phyloP scores from a whole-genome alignment of 2,113 vertebrate species.

The Peromyscus leucopus region DNA sequence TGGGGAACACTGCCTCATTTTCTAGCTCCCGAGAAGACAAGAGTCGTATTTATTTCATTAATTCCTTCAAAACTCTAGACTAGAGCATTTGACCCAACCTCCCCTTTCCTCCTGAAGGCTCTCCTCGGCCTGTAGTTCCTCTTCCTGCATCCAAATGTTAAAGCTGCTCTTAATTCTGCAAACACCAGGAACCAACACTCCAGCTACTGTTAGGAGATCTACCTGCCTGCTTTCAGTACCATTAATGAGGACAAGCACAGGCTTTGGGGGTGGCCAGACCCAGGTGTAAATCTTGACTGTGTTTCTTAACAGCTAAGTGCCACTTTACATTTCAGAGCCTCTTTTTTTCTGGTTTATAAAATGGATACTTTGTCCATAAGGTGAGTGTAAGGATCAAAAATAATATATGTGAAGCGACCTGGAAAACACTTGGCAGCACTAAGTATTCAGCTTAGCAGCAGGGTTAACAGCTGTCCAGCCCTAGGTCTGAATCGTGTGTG shows the following conservation, averaged over 20 bases:
- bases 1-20: neutral
- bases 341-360: conserved; percentile 57
- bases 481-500: neutral
- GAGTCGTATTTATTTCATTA: neutral
- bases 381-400: neutral
- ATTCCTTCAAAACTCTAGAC: conserved; percentile 47
- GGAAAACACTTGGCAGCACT: neutral
- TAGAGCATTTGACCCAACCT: neutral
- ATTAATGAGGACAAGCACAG: neutral
- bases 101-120: neutral
- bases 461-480: neutral
- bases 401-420: neutral
- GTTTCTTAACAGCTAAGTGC: neutral
- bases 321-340: conserved; percentile 53
- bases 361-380: neutral
- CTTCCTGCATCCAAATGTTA: neutral
- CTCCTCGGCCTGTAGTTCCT: neutral
- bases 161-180: conserved; percentile 13
- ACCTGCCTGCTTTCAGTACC: neutral
- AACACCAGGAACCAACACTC: neutral
- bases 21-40: neutral
- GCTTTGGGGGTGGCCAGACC: neutral
- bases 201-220: neutral
- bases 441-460: neutral
- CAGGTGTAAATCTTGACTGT: neutral